A percentile compares a stretch with the other conserved stretches of the same genome.
These are phyloP conservation scores for Zonitis immaculata DNA, from an alignment of 2,888 invertebrate genomes.

Conservation along the genomic window DNA sequence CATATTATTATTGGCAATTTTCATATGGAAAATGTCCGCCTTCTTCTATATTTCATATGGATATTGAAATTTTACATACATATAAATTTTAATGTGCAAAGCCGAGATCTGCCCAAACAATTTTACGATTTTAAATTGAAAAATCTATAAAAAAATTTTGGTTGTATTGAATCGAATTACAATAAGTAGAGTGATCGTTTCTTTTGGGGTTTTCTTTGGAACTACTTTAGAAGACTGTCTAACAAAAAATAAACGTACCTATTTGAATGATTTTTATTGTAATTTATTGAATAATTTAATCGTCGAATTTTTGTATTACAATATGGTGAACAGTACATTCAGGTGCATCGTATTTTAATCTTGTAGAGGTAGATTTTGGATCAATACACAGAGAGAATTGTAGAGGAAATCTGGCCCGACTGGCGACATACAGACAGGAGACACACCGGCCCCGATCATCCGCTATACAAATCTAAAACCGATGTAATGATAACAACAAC, in stretches of 20 bases:
- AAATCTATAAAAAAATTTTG: too few species aligned
- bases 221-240: too few species aligned
- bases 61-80: conserved; percentile 5
- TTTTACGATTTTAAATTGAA: too few species aligned
- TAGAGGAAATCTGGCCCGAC: conserved; percentile 31
- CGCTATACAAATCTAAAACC: not conserved
- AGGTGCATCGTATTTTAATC: conserved; percentile 15
- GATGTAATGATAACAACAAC: not conserved
- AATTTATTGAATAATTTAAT: too few species aligned
- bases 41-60: conserved; percentile 19
- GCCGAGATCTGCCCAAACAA: not conserved
- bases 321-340: conserved; percentile 16
- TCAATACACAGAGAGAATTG: conserved; percentile 16
- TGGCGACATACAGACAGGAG: conserved; percentile 36
- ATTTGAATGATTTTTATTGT: too few species aligned
- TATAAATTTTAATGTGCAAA: not conserved
- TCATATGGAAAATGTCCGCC: conserved; percentile 24
- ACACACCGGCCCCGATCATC: conserved; percentile 25
- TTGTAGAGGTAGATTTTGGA: conserved; percentile 16
- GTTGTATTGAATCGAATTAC: too few species aligned
- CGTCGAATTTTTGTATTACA: not conserved
- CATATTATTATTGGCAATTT: conserved; percentile 23
- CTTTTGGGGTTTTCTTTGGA: too few species aligned
- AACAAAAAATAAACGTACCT: too few species aligned
- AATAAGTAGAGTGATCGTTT: too few species aligned